These are phyloP conservation scores for Aviceda subcristata DNA, from an alignment of 2,113 vertebrate genomes.

Conservation along the genomic window DNA sequence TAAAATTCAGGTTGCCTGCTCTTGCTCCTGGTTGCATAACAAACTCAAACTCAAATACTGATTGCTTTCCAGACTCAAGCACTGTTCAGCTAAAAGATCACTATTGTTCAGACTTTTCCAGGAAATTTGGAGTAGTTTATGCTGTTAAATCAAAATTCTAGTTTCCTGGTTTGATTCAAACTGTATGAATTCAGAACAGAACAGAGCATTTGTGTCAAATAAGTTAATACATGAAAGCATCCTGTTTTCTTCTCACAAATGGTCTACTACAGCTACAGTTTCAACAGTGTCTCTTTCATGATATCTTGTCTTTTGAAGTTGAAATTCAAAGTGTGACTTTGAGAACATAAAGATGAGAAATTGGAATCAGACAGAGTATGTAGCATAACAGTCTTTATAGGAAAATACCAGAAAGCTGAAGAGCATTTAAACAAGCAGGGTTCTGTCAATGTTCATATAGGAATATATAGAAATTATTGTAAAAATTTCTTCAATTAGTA, in stretches of 20 bases:
- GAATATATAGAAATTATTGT: background rate
- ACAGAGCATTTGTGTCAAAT: background rate
- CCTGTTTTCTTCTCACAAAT: slow-evolving; percentile 20
- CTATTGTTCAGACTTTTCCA: background rate
- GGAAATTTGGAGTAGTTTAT: background rate
- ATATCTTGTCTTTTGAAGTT: background rate
- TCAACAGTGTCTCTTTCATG: background rate
- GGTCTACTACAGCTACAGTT: background rate
- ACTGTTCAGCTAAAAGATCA: background rate
- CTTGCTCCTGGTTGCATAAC: slow-evolving; percentile 8
- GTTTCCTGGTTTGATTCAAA: background rate
- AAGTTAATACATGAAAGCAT: slow-evolving; percentile 14
- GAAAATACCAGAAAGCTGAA: background rate
- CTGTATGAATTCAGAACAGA: background rate
- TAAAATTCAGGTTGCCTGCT: background rate
- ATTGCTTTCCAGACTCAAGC: slow-evolving; percentile 18
- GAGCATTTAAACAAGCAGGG: background rate
- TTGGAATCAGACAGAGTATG: background rate
- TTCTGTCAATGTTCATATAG: background rate
- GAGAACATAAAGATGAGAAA: background rate
- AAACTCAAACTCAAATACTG: background rate
- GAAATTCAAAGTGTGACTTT: slow-evolving; percentile 19
- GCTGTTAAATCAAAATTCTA: slow-evolving; percentile 8
- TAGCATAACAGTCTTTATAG: background rate
- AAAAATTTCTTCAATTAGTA: background rate